phyloP scores from a whole-genome alignment of 2,888 invertebrate species.

The Pterobdella sp. region DNA sequence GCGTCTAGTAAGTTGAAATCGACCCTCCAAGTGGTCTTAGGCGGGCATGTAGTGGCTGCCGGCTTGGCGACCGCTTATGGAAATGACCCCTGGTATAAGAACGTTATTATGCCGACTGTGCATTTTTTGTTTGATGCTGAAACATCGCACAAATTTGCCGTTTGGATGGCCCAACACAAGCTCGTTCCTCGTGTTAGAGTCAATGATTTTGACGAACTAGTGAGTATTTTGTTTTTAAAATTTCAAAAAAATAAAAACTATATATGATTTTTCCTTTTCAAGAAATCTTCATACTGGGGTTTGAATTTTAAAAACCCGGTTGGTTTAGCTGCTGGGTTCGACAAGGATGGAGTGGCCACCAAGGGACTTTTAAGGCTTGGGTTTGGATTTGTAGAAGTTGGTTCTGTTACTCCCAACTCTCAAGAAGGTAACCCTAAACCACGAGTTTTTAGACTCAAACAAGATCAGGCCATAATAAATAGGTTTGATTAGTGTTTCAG shows the following conservation, averaged over 20 bases:
- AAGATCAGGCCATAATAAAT: conserved; percentile 84
- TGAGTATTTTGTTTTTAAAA: conserved; percentile 48
- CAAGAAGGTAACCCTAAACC: conserved; percentile 88
- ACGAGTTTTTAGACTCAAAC: conserved; percentile 75
- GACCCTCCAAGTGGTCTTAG: conserved; percentile 60
- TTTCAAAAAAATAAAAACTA: neutral
- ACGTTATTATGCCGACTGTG: conserved; percentile 64
- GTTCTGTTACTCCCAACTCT: conserved; percentile 85
- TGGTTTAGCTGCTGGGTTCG: conserved; percentile 97
- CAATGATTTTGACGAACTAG: conserved; percentile 62
- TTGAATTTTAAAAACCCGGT: conserved; percentile 73
- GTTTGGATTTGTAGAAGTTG: conserved; percentile 91
- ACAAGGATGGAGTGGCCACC: conserved; percentile 89
- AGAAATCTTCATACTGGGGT: conserved; percentile 68
- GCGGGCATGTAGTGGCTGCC: conserved; percentile 62
- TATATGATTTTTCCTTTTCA: conserved; percentile 40
- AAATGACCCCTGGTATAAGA: conserved; percentile 70
- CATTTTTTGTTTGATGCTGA: conserved; percentile 67
- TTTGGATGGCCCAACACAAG: conserved; percentile 68
- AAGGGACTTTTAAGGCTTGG: conserved; percentile 72
- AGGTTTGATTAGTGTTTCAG: conserved; percentile 56
- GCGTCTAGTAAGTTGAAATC: conserved; percentile 44
- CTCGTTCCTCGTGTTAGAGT: conserved; percentile 60
- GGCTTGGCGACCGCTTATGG: conserved; percentile 65
- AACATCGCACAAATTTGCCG: conserved; percentile 64